Percentiles rank a stretch among this genome's conserved stretches.
Conservation (phyloP, 1,140 invertebrate genomes). For the Dreissena rostriformis region DNA sequence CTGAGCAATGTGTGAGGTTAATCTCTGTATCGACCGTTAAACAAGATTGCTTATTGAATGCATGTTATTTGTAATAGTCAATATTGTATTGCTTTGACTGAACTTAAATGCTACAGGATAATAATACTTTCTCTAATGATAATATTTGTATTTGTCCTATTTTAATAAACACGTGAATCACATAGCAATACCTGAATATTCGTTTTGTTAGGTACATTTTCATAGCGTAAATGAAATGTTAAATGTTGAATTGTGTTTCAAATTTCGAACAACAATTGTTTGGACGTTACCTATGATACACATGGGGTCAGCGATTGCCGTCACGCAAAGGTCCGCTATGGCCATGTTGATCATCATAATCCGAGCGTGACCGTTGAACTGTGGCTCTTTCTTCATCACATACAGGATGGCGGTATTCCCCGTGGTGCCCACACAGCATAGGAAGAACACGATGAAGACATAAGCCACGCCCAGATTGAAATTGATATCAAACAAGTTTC, state of each 20-base stretch:
- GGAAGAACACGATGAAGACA: conserved; percentile 5
- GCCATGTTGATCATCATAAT: conserved; percentile 62
- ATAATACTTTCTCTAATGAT: too few relatives aligned
- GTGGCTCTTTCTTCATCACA: conserved; percentile 22
- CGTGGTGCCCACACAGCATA: conserved; percentile 1
- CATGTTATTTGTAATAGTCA: too few relatives aligned
- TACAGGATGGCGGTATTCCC: conserved; percentile 21
- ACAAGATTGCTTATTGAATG: too few relatives aligned
- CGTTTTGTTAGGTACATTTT: not conserved
- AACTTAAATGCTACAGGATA: too few relatives aligned
- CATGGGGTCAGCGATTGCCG: conserved; percentile 64
- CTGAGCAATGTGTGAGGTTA: too few relatives aligned
- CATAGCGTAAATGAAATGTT: not conserved
- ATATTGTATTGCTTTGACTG: too few relatives aligned
- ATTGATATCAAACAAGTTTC: conserved; percentile 33
- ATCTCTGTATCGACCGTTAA: too few relatives aligned
- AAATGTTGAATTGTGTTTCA: not conserved
- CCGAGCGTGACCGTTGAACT: conserved; percentile 18
- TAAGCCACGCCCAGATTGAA: conserved; percentile 2
- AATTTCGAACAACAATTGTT: not conserved
- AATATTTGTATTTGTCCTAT: too few relatives aligned
- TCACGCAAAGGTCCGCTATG: conserved; percentile 61
- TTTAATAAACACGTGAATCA: too few relatives aligned
- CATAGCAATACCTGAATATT: too few relatives aligned
- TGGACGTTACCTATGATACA: conserved; percentile 57